Percentiles rank a stretch among this genome's conserved stretches.
Evolutionary conservation across 2,888 invertebrate species (phyloP).

Genomic region (Parthenolecanium corni): DNA sequence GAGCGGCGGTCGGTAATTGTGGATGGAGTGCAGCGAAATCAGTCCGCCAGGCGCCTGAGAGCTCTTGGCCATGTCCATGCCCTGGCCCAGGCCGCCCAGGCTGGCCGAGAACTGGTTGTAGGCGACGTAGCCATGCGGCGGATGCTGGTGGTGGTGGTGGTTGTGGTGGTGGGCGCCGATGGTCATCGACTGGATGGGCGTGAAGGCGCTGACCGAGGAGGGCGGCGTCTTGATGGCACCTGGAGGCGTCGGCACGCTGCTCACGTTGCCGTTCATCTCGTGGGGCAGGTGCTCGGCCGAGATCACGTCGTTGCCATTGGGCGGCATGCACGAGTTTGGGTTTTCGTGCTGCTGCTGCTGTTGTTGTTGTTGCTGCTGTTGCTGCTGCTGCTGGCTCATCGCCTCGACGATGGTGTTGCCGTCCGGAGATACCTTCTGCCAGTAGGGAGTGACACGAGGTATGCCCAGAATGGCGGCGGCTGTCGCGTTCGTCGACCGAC

Average conservation of each 20-base stretch:
- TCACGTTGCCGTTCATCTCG: slow-evolving; percentile 26
- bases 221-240: slow-evolving; percentile 40
- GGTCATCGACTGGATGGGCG: slow-evolving; percentile 82
- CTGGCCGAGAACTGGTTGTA: slow-evolving; percentile 72
- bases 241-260: slow-evolving; percentile 12
- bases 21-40: slow-evolving; percentile 89
- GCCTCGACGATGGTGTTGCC: slow-evolving; percentile 45
- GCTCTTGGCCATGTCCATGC: slow-evolving; percentile 37
- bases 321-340: background rate
- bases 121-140: slow-evolving; percentile 55
- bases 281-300: slow-evolving; percentile 12
- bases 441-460: slow-evolving; percentile 40
- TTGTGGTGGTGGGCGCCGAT: slow-evolving; percentile 42
- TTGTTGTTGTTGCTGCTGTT: slow-evolving; percentile 29
- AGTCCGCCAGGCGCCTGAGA: slow-evolving; percentile 70
- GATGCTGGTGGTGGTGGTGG: slow-evolving; percentile 42
- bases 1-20: slow-evolving; percentile 87
- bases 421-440: slow-evolving; percentile 78
- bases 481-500: slow-evolving; percentile 39
- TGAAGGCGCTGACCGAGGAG: slow-evolving; percentile 77
- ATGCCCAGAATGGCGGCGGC: slow-evolving; percentile 56
- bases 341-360: slow-evolving; percentile 11
- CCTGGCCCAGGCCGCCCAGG: slow-evolving; percentile 33
- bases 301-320: slow-evolving; percentile 9
- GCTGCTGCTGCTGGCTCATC: slow-evolving; percentile 36